These are phyloP conservation scores for Ellobius talpinus DNA, from an alignment of 2,113 vertebrate genomes.

Conservation along the genomic window DNA sequence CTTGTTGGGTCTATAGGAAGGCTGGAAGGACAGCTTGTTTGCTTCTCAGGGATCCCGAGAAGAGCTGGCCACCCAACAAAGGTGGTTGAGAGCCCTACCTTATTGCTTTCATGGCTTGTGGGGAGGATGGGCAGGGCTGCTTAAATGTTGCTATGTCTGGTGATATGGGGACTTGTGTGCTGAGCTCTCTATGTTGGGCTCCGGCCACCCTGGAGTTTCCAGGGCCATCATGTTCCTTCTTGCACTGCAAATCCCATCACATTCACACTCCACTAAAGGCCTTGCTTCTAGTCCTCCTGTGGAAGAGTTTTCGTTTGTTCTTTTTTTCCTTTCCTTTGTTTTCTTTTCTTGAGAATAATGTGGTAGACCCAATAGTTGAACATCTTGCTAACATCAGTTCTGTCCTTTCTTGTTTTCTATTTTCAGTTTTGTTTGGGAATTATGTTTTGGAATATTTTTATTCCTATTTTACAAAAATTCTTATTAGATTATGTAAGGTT, in stretches of 20 bases:
- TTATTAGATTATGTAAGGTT: background rate
- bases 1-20: no score
- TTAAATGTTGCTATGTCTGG: background rate
- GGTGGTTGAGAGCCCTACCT: background rate
- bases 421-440: background rate
- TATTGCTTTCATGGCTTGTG: background rate
- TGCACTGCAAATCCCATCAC: background rate
- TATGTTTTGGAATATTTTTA: background rate
- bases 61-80: background rate
- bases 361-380: background rate
- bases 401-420: background rate
- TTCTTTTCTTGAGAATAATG: background rate
- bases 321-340: background rate
- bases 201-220: background rate
- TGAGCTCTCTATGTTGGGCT: background rate
- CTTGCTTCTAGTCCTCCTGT: background rate
- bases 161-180: background rate
- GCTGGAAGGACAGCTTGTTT: no score
- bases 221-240: background rate
- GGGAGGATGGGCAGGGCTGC: background rate
- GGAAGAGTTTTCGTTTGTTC: background rate
- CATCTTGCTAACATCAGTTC: background rate
- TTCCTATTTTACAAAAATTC: background rate
- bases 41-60: no score
- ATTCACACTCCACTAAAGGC: background rate